A percentile compares a stretch with the other conserved stretches of the same genome.
phyloP scores from a whole-genome alignment of 2,888 invertebrate genomes.

The Lepidochrysops patricia region DNA sequence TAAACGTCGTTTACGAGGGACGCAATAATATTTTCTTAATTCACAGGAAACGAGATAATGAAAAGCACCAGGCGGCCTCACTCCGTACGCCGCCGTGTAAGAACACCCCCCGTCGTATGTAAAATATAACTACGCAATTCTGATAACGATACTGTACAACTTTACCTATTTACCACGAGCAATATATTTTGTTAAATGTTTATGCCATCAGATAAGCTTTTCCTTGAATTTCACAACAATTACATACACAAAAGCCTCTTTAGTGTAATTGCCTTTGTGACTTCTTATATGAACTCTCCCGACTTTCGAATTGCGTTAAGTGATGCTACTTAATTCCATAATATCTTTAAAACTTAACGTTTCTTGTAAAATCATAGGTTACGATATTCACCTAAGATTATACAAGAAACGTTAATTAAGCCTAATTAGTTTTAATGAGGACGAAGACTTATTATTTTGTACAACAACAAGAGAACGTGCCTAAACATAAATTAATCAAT shows the following conservation, averaged over 20 bases:
- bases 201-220: slow-evolving; percentile 49
- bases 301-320: neutral
- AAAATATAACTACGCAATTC: slow-evolving; percentile 45
- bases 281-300: slow-evolving; percentile 5
- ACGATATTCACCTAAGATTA: neutral
- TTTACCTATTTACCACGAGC: slow-evolving; percentile 55
- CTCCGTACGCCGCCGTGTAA: slow-evolving; percentile 49
- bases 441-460: neutral
- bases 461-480: neutral
- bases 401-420: neutral
- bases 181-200: slow-evolving; percentile 61
- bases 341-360: neutral
- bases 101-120: slow-evolving; percentile 42
- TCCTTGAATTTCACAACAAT: slow-evolving; percentile 24
- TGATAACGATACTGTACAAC: slow-evolving; percentile 67
- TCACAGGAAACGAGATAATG: slow-evolving; percentile 46
- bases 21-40: slow-evolving; percentile 42
- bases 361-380: no score
- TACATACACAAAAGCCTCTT: slow-evolving; percentile 15
- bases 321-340: neutral
- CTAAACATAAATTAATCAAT: neutral
- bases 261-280: slow-evolving; percentile 11
- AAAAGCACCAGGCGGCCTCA: slow-evolving; percentile 42
- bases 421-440: neutral
- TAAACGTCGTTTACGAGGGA: slow-evolving; percentile 14